Evolutionary conservation across 1,140 invertebrate species (phyloP).

Genomic region (Zaprionus kolodkinae): DNA sequence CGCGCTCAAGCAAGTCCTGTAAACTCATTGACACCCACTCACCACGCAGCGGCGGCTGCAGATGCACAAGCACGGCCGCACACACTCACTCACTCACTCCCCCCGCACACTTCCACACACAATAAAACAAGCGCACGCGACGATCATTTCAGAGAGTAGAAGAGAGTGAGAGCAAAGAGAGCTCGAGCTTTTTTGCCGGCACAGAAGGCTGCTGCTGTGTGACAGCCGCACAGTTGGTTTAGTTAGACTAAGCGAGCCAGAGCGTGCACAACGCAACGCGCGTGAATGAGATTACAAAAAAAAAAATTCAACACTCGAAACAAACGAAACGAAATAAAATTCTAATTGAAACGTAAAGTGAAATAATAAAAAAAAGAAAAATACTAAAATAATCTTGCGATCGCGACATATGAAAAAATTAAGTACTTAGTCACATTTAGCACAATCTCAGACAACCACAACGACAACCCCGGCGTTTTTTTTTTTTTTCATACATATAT

Average conservation of each 20-base stretch:
- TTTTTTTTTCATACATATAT: conserved; percentile 12
- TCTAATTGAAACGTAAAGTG: neutral
- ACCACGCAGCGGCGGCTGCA: conserved; percentile 21
- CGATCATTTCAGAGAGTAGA: conserved; percentile 21
- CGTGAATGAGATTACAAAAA: neutral
- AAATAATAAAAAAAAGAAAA: conserved; percentile 11
- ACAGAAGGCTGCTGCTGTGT: conserved; percentile 9
- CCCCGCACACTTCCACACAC: conserved; percentile 12
- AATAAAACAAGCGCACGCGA: conserved; percentile 19
- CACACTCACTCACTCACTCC: conserved; percentile 16
- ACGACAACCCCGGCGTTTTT: neutral
- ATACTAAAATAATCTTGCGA: neutral
- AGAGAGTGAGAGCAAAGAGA: conserved; percentile 11
- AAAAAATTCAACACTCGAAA: conserved; percentile 9
- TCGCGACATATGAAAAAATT: conserved; percentile 12
- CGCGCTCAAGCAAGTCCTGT: conserved; percentile 18
- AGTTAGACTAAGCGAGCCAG: conserved; percentile 1
- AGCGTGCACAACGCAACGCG: conserved; percentile 33
- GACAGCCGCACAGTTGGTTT: neutral
- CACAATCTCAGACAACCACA: conserved; percentile 6
- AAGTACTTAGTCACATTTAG: conserved; percentile 19
- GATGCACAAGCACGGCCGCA: neutral
- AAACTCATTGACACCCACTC: conserved; percentile 34
- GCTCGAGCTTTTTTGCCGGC: conserved; percentile 26
- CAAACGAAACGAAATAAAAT: conserved; percentile 10